These are phyloP conservation scores for Limnephilus lunatus DNA, from an alignment of 2,888 invertebrate species.

Conservation along the genomic window DNA sequence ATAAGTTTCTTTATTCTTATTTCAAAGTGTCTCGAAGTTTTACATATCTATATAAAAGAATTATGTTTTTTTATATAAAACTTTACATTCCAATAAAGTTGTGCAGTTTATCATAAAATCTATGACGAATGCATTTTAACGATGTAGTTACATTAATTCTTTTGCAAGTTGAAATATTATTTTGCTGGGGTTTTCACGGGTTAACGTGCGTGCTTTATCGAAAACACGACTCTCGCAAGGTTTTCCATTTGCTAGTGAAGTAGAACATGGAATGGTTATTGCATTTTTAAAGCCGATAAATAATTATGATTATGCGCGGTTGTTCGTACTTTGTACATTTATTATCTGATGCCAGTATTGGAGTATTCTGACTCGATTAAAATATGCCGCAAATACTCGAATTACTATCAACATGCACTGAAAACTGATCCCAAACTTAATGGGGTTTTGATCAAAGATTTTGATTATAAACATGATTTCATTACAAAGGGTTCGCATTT, in stretches of 20 bases:
- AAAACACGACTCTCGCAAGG: slow-evolving; percentile 30
- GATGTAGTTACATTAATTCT: background rate
- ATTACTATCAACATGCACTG: background rate
- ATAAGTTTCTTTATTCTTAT: too few species aligned
- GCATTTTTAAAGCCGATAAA: slow-evolving; percentile 6
- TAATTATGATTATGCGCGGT: background rate
- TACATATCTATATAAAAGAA: too few species aligned
- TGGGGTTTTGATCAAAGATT: background rate
- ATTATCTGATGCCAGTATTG: background rate
- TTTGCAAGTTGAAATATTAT: background rate
- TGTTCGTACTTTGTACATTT: background rate
- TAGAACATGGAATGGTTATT: slow-evolving; percentile 2
- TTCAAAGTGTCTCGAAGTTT: too few species aligned
- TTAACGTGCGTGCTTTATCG: slow-evolving; percentile 40
- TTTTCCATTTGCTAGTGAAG: background rate
- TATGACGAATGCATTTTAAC: background rate
- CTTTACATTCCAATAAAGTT: too few species aligned
- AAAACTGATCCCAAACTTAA: background rate
- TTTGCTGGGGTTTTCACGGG: background rate
- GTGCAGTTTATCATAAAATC: background rate
- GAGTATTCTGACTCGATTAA: background rate
- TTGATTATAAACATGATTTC: background rate
- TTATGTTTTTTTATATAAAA: background rate
- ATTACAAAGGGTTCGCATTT: background rate
- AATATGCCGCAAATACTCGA: background rate